Evolutionary conservation across 2,113 vertebrate species (phyloP), one percentile per base, ranked within the genome.

Genomic region (Dermatemys mawii): DNA sequence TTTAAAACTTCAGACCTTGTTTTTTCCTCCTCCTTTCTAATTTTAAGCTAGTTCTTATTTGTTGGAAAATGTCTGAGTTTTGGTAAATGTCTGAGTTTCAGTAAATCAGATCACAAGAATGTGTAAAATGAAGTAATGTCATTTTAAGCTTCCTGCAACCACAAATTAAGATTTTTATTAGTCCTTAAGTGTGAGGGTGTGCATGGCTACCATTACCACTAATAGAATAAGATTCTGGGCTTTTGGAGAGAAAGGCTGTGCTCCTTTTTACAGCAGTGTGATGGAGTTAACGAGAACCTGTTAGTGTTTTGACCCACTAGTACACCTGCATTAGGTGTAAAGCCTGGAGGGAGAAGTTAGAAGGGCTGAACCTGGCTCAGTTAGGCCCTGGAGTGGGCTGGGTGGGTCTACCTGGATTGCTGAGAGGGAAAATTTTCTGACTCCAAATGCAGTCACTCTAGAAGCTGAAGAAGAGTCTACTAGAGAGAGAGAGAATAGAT

Each of bases 41-140:
- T 83, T 91, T 89, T 81, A 55, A 44, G 53, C 26, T 84, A 44
- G 78, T 93, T 95, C 83, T 86, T 29, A 3, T 87, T 96, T 95
- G 53, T 95, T 91, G 41, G 29, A 17, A 76, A 76, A 76, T 76
- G 13, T 46, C 41, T 46, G 73, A 70, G n/a, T 70, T 70, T 70
- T 8, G 19, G 81, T 46, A 49, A 57, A 46, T 0, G 0, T 53
- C 87, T 89, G 50, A 1, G 16, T 70, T 95, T 93, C 73, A 44
- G 0, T 38, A 57, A 54, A 29, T 50, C 29, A 27, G 16, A 50
- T 90, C 67, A 91, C 54, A 79, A 38, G 50, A 91, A 78, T 67
- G 38, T 26, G 46, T 88, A 86, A 92, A 92, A 75, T 32, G 32
- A 38, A 46, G 26, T 57, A 12, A 92, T 63, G n/a, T 16, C 27